Evolutionary conservation across 2,888 invertebrate genomes (phyloP).

Genomic region (Baccha elongata): DNA sequence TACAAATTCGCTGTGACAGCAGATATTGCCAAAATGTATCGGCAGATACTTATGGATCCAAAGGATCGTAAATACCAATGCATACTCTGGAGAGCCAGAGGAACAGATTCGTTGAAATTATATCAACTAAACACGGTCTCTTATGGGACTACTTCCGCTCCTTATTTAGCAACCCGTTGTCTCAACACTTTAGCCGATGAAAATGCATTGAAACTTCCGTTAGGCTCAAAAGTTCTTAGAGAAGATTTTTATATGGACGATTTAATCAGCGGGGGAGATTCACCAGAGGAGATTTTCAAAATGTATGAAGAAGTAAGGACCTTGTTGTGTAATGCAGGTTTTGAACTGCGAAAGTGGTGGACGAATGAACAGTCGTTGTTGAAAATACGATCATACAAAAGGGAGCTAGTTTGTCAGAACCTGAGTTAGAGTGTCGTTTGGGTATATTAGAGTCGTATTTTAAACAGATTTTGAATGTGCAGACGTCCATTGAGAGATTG

Average conservation of each 20-base stretch:
- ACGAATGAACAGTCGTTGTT: too few species aligned
- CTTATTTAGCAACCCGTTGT: slow-evolving; percentile 51
- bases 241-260: slow-evolving; percentile 54
- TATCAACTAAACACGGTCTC: slow-evolving; percentile 35
- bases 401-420: too few species aligned
- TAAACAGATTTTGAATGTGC: too few species aligned
- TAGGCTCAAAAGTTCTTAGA: slow-evolving; percentile 43
- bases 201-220: slow-evolving; percentile 26
- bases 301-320: neutral
- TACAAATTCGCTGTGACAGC: slow-evolving; percentile 45
- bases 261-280: slow-evolving; percentile 31
- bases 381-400: too few species aligned
- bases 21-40: slow-evolving; percentile 72
- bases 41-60: slow-evolving; percentile 60
- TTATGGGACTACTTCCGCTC: slow-evolving; percentile 44
- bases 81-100: slow-evolving; percentile 45
- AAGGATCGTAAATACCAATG: slow-evolving; percentile 61
- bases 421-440: too few species aligned
- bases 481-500: too few species aligned
- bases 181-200: slow-evolving; percentile 1
- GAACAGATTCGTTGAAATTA: slow-evolving; percentile 24
- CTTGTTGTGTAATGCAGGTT: neutral
- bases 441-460: too few species aligned
- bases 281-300: neutral
- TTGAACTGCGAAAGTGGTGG: slow-evolving; percentile 36